A percentile compares a stretch with the other conserved stretches of the same genome.
Conservation (phyloP, 1,140 invertebrate genomes). For the Bursaphelenchus mucronatus region DNA sequence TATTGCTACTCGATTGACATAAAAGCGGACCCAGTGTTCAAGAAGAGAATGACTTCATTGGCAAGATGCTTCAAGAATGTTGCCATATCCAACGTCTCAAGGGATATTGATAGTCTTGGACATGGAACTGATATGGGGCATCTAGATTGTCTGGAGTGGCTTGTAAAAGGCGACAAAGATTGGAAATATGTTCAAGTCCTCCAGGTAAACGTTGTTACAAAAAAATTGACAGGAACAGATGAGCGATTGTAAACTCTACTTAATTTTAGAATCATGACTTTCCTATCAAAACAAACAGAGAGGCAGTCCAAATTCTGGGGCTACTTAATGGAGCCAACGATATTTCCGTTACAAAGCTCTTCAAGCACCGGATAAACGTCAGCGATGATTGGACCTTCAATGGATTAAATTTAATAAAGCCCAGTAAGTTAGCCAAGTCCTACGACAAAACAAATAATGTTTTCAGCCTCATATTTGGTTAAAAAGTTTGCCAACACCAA, state of each 20-base stretch:
- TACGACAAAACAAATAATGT: not conserved
- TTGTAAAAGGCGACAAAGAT: constrained; percentile 6
- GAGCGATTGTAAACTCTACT: not conserved
- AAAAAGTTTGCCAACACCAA: constrained; percentile 5
- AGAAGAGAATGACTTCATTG: constrained; percentile 23
- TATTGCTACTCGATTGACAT: constrained; percentile 39
- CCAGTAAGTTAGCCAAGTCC: constrained; percentile 21
- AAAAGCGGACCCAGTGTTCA: constrained; percentile 32
- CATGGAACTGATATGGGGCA: constrained; percentile 29
- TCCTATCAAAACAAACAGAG: constrained; percentile 36
- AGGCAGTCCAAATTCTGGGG: constrained; percentile 34
- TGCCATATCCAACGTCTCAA: constrained; percentile 24
- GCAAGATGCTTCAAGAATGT: constrained; percentile 38
- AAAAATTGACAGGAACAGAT: too few relatives aligned
- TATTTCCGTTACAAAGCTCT: constrained; percentile 19
- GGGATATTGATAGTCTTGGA: constrained; percentile 26
- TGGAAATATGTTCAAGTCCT: constrained; percentile 33
- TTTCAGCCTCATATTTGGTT: not conserved
- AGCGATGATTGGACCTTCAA: constrained; percentile 36
- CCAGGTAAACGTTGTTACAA: constrained; percentile 14
- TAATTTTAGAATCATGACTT: constrained; percentile 42
- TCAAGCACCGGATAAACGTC: not conserved
- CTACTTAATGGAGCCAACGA: constrained; percentile 36
- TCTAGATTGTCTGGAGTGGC: constrained; percentile 25
- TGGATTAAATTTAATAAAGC: constrained; percentile 30